Evolutionary conservation across 2,113 vertebrate species (phyloP), one percentile per base, ranked within the genome.

Genomic region (Chascanopsetta lugubris): DNA sequence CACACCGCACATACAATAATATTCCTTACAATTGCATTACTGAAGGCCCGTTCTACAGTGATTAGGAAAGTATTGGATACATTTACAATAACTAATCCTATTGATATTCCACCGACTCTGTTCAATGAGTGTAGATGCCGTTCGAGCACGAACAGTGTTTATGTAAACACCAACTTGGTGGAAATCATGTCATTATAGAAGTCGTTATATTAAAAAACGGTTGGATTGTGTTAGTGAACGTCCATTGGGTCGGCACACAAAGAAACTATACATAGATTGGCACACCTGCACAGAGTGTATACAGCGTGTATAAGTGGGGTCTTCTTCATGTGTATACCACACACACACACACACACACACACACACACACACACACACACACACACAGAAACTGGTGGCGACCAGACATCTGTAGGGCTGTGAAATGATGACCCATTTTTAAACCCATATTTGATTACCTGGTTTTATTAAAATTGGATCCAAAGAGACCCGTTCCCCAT

Each of bases 381-480:
- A 87, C 65, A 84, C 84, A 38, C 15, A 38, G 77, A 80, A 82
- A 74, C 70, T 13, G 18, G 64, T 67, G 79, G 79, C 51, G 58
- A 79, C 58, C 74, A 79, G 86, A 87, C 84, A 87, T 85, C 78
- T 77, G 84, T 58, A 66, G 71, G 72, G 64, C 80, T 72, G 68
- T 82, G 77, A 88, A 88, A 90, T 75, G 81, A 90, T 91, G 85
- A 91, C 88, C 90, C 87, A 81, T 89, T 92, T 90, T 91, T 83
- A 87, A 79, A 87, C 85, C 81, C 83, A 78, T 82, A 85, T 92
- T 91, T 91, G 91, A 92, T 93, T 89, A 92, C 85, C 84, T 88
- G 85, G 74, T 91, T 92, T 92, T 93, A 93, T 92, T 92, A 92
- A 91, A 91, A 91, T 89, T 89, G 87, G 81, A 92, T 91, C 88